These are phyloP conservation scores for Invenusta paracnida DNA, from an alignment of 2,888 invertebrate species.

Conservation along the genomic window DNA sequence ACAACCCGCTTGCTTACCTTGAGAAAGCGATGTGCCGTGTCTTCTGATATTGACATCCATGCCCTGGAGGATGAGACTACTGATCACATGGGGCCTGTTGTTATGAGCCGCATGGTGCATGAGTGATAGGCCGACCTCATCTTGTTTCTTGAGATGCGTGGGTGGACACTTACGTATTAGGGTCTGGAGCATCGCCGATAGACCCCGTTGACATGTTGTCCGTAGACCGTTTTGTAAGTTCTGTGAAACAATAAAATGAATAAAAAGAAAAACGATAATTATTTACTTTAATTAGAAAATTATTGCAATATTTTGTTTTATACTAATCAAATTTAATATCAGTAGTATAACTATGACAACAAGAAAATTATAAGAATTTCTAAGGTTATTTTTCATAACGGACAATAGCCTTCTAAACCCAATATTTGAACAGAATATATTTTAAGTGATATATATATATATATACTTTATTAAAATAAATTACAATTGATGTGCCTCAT, in stretches of 20 bases:
- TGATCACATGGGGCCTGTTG: conserved; percentile 58
- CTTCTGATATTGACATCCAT: conserved; percentile 57
- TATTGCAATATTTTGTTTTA: too few species aligned
- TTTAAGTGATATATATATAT: background rate
- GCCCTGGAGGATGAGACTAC: conserved; percentile 54
- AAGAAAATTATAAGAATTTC: too few species aligned
- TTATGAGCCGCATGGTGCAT: conserved; percentile 59
- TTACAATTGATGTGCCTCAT: too few species aligned
- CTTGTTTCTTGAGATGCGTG: conserved; percentile 56
- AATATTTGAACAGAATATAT: too few species aligned
- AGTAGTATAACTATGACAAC: too few species aligned
- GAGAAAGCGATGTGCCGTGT: conserved; percentile 47
- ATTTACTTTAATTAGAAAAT: background rate
- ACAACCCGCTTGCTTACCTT: too few species aligned
- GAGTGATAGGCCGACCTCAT: conserved; percentile 57
- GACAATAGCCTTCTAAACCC: too few species aligned
- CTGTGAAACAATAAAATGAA: background rate
- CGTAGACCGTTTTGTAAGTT: conserved; percentile 29
- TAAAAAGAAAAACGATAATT: background rate
- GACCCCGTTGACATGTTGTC: conserved; percentile 51
- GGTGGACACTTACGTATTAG: conserved; percentile 53
- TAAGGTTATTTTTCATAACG: too few species aligned
- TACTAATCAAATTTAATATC: too few species aligned
- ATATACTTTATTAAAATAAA: background rate
- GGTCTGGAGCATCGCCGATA: conserved; percentile 56